Evolutionary conservation across 35 echinoderm and acorn worm genomes (phyloP), one percentile per base, ranked within the genome.

Genomic region (Acanthaster planci): DNA sequence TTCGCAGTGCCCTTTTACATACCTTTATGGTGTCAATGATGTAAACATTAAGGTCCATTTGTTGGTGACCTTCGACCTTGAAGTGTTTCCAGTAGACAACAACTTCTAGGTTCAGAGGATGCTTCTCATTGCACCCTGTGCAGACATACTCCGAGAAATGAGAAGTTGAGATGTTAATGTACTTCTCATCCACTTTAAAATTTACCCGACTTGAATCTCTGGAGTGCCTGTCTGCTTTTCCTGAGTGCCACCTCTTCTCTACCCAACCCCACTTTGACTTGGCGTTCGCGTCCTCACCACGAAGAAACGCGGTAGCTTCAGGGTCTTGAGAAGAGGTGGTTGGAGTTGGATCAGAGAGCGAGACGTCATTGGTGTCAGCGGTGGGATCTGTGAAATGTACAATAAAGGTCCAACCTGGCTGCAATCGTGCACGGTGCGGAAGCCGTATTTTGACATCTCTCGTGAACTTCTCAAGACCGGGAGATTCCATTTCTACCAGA

Each of bases 121-220:
- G 40, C 77, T 52, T 87, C 39, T 87, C 77, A 37, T 68, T 52
- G 51, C 85, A 87, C 34, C 85, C 85, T 5, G 85, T 52, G 67
- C 85, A 87, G 0, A 51, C 67, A 39, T 87, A 87, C 75, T 55
- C 31, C 8, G 85, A 87, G 76, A 87, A 86, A 47, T 87, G 85
- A 9, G 85, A 52, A 8, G 85, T 77, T 26, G 7, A 37, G 27
- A 87, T 78, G 2, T 76, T 42, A 23, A 87, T 39, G 75, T 78
- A 75, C 1, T 67, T 87, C 21, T 78, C 51, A 36, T 78, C 68
- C 19, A 76, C 32, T 17, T 1, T 50, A 29, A 87, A 87, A 4
- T 21, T 55, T 2, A 87, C 85, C 42, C 36, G 17, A 27, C 5
- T 18, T 2, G 21, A 7, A 72, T n/a, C 39, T 53, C 18, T 36